Conservation (phyloP, 2,113 vertebrate genomes). For the Dipodomys spectabilis region DNA sequence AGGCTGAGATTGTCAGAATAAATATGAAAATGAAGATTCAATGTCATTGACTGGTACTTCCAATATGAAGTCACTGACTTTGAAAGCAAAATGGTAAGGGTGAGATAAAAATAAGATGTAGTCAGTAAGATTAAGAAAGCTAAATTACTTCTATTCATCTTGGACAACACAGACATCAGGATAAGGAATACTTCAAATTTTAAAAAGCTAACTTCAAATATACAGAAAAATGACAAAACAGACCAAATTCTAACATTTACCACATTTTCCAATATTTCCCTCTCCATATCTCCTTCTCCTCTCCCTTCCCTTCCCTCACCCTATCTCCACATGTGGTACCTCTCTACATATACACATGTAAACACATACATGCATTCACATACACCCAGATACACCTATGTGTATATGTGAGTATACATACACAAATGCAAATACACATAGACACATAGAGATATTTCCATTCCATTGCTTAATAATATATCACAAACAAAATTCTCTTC, state of each 20-base stretch:
- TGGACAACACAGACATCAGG: neutral
- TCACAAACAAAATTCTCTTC: neutral
- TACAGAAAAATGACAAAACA: slow-evolving; percentile 21
- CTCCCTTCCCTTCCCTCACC: neutral
- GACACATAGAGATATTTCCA: neutral
- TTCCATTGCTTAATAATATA: neutral
- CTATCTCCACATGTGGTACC: neutral
- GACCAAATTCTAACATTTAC: neutral
- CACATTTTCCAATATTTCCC: neutral
- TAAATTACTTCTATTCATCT: neutral
- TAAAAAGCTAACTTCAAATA: neutral
- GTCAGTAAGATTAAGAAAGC: slow-evolving; percentile 8
- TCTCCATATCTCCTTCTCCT: neutral
- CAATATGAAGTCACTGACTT: neutral
- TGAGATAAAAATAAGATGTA: neutral
- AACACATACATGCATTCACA: neutral
- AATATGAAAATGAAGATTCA: neutral
- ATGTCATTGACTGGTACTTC: neutral
- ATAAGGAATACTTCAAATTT: neutral
- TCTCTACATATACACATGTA: neutral
- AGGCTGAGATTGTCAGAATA: slow-evolving; percentile 12
- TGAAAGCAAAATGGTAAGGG: slow-evolving; percentile 29
- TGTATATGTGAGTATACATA: too few relatives aligned
- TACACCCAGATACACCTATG: neutral
- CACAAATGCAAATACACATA: neutral